Evolutionary conservation across 1,140 invertebrate species (phyloP).

Genomic region (Coptotermes formosanus): DNA sequence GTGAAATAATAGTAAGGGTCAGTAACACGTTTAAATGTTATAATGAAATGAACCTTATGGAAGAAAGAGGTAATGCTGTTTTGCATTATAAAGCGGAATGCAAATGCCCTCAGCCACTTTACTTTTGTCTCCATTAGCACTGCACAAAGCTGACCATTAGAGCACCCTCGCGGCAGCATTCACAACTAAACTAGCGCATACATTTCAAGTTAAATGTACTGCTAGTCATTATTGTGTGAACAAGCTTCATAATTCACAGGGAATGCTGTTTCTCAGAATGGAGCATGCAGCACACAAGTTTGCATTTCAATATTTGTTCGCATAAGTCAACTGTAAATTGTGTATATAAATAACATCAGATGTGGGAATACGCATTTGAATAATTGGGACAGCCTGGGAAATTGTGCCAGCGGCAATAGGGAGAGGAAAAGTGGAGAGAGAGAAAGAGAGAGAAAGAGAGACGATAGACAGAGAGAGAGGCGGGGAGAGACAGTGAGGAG

Average conservation of each 20-base stretch:
- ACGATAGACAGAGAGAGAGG: too few relatives aligned
- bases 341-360: background rate
- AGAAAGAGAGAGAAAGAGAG: background rate
- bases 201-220: conserved; percentile 19
- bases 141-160: conserved; percentile 9
- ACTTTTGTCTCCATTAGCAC: background rate
- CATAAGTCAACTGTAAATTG: background rate
- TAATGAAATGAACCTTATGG: background rate
- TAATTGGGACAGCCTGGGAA: background rate
- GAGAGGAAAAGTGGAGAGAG: background rate
- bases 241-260: background rate
- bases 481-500: too few relatives aligned
- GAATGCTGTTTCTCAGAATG: background rate
- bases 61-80: background rate
- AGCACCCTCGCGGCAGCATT: conserved; percentile 1
- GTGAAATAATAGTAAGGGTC: background rate
- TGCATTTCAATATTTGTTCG: background rate
- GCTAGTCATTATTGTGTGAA: background rate
- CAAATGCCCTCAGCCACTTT: conserved; percentile 10
- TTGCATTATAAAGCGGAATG: background rate
- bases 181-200: conserved; percentile 3
- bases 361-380: background rate
- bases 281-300: background rate
- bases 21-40: background rate
- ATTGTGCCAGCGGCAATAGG: background rate